Conservation (phyloP, 2,888 invertebrate genomes). For the Chaetogeoica ovagalla region DNA sequence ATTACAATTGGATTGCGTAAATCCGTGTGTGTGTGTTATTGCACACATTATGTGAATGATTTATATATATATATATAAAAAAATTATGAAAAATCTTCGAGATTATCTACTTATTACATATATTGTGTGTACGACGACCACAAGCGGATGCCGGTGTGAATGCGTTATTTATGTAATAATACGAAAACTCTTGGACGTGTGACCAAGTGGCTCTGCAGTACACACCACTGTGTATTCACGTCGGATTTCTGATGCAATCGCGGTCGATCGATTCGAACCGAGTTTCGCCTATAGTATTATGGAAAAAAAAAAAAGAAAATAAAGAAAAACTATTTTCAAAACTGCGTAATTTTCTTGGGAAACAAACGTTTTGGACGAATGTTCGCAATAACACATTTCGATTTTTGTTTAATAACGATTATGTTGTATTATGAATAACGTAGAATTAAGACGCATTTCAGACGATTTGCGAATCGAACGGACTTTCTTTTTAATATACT, state of each 20-base stretch:
- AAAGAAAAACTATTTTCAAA: too few relatives aligned
- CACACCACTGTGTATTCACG: neutral
- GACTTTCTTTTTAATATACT: too few relatives aligned
- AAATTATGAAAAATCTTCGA: constrained; percentile 20
- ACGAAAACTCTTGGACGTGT: constrained; percentile 7
- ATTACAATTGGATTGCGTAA: constrained; percentile 12
- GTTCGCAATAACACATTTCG: too few relatives aligned
- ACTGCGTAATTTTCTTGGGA: too few relatives aligned
- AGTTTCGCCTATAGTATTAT: too few relatives aligned
- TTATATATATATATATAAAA: neutral
- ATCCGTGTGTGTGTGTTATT: neutral
- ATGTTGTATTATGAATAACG: too few relatives aligned
- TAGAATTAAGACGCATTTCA: too few relatives aligned
- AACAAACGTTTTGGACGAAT: too few relatives aligned
- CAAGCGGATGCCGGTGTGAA: neutral
- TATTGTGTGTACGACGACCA: neutral
- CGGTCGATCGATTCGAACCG: neutral
- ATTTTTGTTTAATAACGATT: too few relatives aligned
- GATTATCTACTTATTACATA: neutral
- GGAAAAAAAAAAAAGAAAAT: too few relatives aligned
- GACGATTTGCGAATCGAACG: too few relatives aligned
- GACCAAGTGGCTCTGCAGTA: neutral
- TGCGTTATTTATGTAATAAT: constrained; percentile 3
- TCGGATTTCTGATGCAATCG: neutral
- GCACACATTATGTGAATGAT: neutral